Conservation (phyloP, 2,113 vertebrate species). For the Misgurnus anguillicaudatus region DNA sequence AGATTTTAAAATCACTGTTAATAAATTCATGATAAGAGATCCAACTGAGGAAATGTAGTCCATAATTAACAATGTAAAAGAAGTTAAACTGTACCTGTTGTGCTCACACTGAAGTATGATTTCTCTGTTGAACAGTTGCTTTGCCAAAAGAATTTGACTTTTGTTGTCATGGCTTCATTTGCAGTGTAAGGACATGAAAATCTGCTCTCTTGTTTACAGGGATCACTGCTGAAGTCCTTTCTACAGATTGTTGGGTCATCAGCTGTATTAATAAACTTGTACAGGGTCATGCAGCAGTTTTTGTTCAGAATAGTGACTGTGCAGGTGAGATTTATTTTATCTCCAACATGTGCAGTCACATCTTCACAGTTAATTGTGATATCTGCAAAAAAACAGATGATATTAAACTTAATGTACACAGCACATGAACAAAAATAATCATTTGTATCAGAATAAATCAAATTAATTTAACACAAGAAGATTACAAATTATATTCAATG, state of each 20-base stretch:
- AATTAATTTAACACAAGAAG: too few species aligned
- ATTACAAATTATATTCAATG: too few species aligned
- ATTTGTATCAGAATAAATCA: too few species aligned
- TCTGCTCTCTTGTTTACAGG: background rate
- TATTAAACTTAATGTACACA: background rate
- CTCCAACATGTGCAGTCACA: background rate
- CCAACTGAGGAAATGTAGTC: too few species aligned
- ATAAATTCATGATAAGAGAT: too few species aligned
- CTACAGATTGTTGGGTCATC: accelerated
- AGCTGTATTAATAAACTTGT: background rate
- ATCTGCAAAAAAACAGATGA: background rate
- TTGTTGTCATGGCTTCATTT: background rate
- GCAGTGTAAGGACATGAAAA: background rate
- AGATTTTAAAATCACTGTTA: too few species aligned
- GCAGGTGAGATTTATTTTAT: background rate
- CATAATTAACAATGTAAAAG: background rate
- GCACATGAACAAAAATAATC: too few species aligned
- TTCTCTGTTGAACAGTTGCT: accelerated
- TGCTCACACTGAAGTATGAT: background rate
- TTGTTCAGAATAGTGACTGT: accelerated
- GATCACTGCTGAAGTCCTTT: accelerated
- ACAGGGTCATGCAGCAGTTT: accelerated
- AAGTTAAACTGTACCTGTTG: background rate
- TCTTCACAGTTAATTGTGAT: background rate
- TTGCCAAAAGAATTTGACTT: background rate